Conservation (phyloP, 2,113 vertebrate species). For the Syngnathus typhle region DNA sequence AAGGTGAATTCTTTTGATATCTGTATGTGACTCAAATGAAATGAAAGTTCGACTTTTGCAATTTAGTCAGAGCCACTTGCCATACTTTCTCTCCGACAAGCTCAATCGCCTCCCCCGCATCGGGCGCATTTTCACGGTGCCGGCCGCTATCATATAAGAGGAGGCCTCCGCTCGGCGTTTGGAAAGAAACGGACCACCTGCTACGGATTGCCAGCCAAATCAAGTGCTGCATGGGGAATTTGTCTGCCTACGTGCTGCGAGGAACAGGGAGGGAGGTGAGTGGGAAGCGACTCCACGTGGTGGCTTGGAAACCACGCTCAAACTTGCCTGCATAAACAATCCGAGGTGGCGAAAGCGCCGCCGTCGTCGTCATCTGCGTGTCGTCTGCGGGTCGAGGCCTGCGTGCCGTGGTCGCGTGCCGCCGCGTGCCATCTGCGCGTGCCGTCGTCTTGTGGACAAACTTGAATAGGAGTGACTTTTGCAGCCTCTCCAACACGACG, state of each 20-base stretch:
- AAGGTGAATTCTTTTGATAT: no score
- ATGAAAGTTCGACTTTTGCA: no score
- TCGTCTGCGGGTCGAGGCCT: no score
- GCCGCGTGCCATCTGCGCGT: no score
- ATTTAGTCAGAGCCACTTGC: no score
- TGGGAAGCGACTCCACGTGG: no score
- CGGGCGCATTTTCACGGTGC: not conserved
- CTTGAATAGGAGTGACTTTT: slow-evolving; percentile 33
- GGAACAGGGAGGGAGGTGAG: not conserved
- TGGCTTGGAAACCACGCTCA: no score
- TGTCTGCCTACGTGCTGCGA: no score
- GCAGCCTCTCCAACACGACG: slow-evolving; percentile 45
- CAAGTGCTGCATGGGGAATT: no score
- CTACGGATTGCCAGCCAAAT: slow-evolving; percentile 51
- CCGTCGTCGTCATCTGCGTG: slow-evolving; percentile 9
- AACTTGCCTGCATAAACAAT: slow-evolving; percentile 35
- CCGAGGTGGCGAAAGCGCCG: slow-evolving; percentile 33
- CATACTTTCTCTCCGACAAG: no score
- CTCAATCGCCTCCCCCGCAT: not conserved
- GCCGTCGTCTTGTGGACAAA: slow-evolving; percentile 16
- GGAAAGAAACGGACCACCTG: slow-evolving; percentile 63
- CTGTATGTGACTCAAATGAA: no score
- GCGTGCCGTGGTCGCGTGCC: no score
- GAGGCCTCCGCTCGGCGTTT: slow-evolving; percentile 58
- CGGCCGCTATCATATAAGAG: not conserved